phyloP scores from a whole-genome alignment of 2,888 invertebrate species.

The Eledona agricola region DNA sequence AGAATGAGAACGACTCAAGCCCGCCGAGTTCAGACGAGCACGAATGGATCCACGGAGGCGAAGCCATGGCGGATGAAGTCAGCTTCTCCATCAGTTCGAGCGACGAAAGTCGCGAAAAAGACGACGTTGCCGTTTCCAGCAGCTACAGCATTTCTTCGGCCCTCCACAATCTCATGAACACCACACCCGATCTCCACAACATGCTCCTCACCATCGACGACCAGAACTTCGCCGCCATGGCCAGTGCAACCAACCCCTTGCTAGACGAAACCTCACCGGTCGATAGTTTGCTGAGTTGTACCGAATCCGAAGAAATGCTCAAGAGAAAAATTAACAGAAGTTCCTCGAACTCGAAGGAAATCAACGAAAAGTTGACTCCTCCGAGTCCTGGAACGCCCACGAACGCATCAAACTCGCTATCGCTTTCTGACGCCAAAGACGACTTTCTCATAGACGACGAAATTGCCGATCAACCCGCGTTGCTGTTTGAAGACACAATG shows the following conservation, averaged over 20 bases:
- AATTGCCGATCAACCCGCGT: constrained; percentile 88
- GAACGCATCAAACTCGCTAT: constrained; percentile 78
- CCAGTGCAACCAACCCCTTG: constrained; percentile 73
- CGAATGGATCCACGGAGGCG: constrained; percentile 68
- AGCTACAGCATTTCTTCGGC: constrained; percentile 43
- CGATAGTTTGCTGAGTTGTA: constrained; percentile 75
- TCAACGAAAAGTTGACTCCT: constrained; percentile 59
- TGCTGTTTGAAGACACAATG: constrained; percentile 76
- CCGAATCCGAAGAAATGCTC: constrained; percentile 66
- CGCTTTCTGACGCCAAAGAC: constrained; percentile 83
- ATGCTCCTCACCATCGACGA: constrained; percentile 75
- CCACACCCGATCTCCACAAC: constrained; percentile 58
- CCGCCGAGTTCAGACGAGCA: constrained; percentile 66
- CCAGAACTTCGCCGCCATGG: constrained; percentile 78
- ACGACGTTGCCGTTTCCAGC: constrained; percentile 31
- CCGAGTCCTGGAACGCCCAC: constrained; percentile 80
- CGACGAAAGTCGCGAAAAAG: constrained; percentile 63
- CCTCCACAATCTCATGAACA: constrained; percentile 49
- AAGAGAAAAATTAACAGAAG: constrained; percentile 53
- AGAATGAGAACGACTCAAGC: constrained; percentile 54
- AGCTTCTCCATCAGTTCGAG: constrained; percentile 66
- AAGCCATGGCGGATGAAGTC: constrained; percentile 73
- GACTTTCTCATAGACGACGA: constrained; percentile 89
- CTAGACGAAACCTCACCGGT: constrained; percentile 86
- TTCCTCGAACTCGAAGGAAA: constrained; percentile 65